A percentile compares a stretch with the other conserved stretches of the same genome.
Evolutionary conservation across 2,113 vertebrate species (phyloP).

Genomic region (Scolopax mira): DNA sequence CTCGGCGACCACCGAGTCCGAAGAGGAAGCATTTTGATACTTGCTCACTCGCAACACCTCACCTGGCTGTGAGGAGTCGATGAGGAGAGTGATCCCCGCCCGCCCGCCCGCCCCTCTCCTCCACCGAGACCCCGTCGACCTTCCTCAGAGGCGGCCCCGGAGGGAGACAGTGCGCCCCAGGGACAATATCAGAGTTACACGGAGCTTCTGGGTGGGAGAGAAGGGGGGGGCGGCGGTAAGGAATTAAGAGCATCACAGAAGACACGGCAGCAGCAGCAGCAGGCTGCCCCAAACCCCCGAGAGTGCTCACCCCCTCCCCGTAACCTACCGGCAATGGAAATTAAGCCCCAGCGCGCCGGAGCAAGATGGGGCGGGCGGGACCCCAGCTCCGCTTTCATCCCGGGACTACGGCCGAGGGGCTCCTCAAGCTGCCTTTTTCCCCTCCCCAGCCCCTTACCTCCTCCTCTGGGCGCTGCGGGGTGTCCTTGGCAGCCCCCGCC

Average conservation of each 20-base stretch:
- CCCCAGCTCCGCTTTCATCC: background rate
- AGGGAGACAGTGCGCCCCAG: fast-evolving
- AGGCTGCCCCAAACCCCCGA: background rate
- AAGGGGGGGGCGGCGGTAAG: too few species aligned
- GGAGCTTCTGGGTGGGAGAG: background rate
- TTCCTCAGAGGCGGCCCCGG: fast-evolving
- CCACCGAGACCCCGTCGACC: background rate
- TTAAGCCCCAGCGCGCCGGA: background rate
- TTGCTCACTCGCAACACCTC: fast-evolving
- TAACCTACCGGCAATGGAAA: background rate
- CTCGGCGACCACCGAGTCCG: too few species aligned
- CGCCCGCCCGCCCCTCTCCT: background rate
- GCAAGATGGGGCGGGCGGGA: background rate
- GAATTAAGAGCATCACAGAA: fast-evolving
- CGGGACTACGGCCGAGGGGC: too few species aligned
- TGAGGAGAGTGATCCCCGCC: background rate
- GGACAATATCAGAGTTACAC: fast-evolving
- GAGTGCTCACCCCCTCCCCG: background rate
- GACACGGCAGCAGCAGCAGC: background rate
- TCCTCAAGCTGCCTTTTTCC: background rate
- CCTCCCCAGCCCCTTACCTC: background rate
- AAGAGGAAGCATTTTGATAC: fast-evolving
- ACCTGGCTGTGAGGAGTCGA: fast-evolving
- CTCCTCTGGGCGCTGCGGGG: background rate
- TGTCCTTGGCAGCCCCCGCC: background rate